Percentiles rank a stretch among this genome's conserved stretches.
Evolutionary conservation across 2,113 vertebrate species (phyloP).

Genomic region (Steatornis caripensis): DNA sequence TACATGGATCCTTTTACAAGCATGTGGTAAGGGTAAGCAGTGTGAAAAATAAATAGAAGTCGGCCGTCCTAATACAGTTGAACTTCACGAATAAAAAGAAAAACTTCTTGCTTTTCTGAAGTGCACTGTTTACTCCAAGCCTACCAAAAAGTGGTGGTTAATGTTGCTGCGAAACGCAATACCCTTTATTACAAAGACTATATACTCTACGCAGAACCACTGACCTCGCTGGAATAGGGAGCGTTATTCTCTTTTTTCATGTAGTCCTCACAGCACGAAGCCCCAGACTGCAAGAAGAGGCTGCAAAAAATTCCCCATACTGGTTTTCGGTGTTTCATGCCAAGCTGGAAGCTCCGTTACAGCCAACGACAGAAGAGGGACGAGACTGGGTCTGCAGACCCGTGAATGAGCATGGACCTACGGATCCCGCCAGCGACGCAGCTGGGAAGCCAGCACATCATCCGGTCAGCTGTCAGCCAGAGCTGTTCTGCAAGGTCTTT

Average conservation of each 20-base stretch:
- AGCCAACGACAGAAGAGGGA: neutral
- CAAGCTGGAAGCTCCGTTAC: neutral
- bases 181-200: neutral
- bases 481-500: neutral
- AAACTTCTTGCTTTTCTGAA: neutral
- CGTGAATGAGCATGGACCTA: neutral
- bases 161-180: neutral
- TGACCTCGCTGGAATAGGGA: neutral
- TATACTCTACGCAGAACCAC: neutral
- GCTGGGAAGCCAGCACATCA: neutral
- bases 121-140: neutral
- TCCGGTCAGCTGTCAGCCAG: neutral
- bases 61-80: neutral
- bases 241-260: neutral
- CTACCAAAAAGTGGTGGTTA: neutral
- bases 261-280: neutral
- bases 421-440: neutral
- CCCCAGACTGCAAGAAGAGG: neutral
- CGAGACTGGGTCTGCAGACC: neutral
- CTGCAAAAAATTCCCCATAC: neutral
- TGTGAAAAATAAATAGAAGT: neutral
- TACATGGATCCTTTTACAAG: neutral
- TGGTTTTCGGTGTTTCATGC: neutral
- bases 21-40: neutral
- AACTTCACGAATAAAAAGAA: neutral